A percentile compares a stretch with the other conserved stretches of the same genome.
Conservation (phyloP, 2,113 vertebrate species). For the Epinephelus cyanopodus region DNA sequence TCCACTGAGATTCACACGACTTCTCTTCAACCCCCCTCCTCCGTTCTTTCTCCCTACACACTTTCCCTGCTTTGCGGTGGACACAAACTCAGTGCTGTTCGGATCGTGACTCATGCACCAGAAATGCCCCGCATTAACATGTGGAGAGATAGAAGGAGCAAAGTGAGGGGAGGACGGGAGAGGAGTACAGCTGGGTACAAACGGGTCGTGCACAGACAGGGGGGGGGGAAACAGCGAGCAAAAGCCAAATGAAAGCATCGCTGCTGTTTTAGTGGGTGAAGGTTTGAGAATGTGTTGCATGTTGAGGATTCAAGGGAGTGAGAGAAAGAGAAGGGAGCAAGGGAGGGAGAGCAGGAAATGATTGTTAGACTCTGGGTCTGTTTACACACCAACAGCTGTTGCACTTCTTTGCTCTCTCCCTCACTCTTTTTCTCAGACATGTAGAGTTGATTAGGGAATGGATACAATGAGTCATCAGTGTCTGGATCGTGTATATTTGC, state of each 20-base stretch:
- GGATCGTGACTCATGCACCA: slow-evolving; percentile 78
- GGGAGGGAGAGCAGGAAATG: slow-evolving; percentile 58
- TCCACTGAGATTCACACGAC: slow-evolving; percentile 58
- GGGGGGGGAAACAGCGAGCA: not conserved
- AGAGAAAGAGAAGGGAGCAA: slow-evolving; percentile 25
- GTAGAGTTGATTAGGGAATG: slow-evolving; percentile 75
- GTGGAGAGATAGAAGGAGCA: slow-evolving; percentile 67
- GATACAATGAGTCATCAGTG: slow-evolving; percentile 78
- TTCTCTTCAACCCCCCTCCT: slow-evolving; percentile 21
- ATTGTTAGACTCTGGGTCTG: slow-evolving; percentile 62
- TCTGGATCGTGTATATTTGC: slow-evolving; percentile 65
- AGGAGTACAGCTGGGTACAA: slow-evolving; percentile 46
- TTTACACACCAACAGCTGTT: slow-evolving; percentile 82
- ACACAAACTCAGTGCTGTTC: slow-evolving; percentile 77
- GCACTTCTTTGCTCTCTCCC: slow-evolving; percentile 54
- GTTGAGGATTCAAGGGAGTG: slow-evolving; percentile 19
- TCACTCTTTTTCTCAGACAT: slow-evolving; percentile 54
- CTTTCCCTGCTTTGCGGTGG: slow-evolving; percentile 60
- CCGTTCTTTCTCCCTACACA: slow-evolving; percentile 14
- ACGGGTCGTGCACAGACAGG: slow-evolving; percentile 36
- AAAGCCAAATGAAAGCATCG: slow-evolving; percentile 20
- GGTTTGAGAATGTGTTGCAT: slow-evolving; percentile 44
- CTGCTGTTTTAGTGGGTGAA: slow-evolving; percentile 45
- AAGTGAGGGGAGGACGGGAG: slow-evolving; percentile 18
- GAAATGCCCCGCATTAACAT: slow-evolving; percentile 81